Evolutionary conservation across 2,797 vertebrate genomes (phyloP).

Genomic region (Leuciscus waleckii): DNA sequence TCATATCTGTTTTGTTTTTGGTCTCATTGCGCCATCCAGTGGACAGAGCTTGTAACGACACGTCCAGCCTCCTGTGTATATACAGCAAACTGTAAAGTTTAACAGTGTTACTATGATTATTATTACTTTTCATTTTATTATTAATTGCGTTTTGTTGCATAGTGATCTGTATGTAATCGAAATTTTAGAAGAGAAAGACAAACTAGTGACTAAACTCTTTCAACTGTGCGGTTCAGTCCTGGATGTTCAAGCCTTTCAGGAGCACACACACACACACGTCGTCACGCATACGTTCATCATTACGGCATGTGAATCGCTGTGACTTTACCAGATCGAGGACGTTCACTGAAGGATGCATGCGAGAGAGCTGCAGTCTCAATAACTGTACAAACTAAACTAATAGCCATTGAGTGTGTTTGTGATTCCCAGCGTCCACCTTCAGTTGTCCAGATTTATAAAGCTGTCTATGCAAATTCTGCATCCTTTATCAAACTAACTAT

Average conservation of each 20-base stretch:
- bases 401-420: constrained; percentile 36
- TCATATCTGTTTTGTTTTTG: constrained; percentile 61
- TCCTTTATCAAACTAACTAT: constrained; percentile 83
- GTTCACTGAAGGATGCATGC: constrained; percentile 13
- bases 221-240: constrained; percentile 28
- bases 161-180: constrained; percentile 55
- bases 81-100: constrained; percentile 67
- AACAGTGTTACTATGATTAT: constrained; percentile 66
- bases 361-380: neutral
- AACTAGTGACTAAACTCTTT: constrained; percentile 43
- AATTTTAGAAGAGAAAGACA: constrained; percentile 45
- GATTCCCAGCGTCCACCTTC: neutral
- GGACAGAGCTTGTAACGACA: constrained; percentile 67
- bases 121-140: constrained; percentile 54
- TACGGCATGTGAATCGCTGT: neutral
- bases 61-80: constrained; percentile 68
- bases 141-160: constrained; percentile 59
- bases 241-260: constrained; percentile 20
- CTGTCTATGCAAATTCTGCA: constrained; percentile 94
- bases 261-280: neutral
- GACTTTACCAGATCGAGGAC: neutral
- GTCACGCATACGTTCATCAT: neutral
- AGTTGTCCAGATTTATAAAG: constrained; percentile 78
- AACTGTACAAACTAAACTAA: constrained; percentile 17
- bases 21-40: constrained; percentile 73